A percentile compares a stretch with the other conserved stretches of the same genome.
Evolutionary conservation across 2,797 vertebrate genomes (phyloP).

Genomic region (Pogoniulus pusillus): DNA sequence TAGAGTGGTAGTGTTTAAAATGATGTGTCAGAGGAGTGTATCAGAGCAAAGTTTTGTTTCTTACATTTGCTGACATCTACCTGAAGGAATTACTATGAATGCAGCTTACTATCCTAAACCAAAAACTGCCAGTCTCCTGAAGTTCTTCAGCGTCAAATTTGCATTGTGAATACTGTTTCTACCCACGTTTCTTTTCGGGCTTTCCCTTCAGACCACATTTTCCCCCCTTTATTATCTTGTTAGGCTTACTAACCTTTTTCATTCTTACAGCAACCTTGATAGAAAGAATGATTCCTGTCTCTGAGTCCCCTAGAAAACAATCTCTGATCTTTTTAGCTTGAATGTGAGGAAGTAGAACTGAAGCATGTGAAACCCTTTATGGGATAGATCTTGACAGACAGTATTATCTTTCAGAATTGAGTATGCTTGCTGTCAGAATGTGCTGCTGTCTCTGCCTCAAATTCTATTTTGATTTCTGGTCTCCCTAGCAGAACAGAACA

Average conservation of each 20-base stretch:
- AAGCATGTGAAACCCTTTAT: background rate
- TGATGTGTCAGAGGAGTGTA: background rate
- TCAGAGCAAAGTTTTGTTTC: background rate
- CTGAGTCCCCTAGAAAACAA: background rate
- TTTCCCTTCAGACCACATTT: background rate
- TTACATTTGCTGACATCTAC: background rate
- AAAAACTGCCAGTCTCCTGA: background rate
- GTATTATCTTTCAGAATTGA: slow-evolving; percentile 44
- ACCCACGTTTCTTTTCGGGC: background rate
- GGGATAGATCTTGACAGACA: slow-evolving; percentile 52
- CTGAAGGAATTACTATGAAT: background rate
- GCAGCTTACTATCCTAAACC: background rate
- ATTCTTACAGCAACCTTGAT: background rate
- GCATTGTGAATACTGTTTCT: background rate
- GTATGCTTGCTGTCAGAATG: background rate
- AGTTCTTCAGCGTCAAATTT: background rate
- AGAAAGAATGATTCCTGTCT: slow-evolving; percentile 1
- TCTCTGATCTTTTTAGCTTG: slow-evolving; percentile 44
- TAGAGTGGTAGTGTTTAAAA: background rate
- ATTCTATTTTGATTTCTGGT: slow-evolving; percentile 55
- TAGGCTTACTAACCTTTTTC: slow-evolving; percentile 22
- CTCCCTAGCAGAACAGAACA: background rate
- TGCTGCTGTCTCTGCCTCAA: background rate
- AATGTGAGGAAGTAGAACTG: slow-evolving; percentile 44
- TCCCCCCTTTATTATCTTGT: slow-evolving; percentile 16